phyloP scores from a whole-genome alignment of 2,888 invertebrate genomes.

The Drosophila kambysellisi region DNA sequence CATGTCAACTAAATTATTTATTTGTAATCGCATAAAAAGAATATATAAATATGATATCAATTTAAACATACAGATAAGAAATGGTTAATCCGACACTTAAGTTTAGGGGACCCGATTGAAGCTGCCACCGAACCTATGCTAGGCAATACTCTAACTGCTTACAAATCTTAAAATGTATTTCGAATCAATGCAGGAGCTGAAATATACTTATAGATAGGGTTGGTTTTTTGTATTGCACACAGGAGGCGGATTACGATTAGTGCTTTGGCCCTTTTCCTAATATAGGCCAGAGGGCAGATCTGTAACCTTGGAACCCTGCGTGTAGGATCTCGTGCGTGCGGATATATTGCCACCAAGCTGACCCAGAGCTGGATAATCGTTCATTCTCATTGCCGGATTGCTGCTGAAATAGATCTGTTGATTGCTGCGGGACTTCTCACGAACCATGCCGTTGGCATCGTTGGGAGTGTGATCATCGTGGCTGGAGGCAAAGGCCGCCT shows the following conservation, averaged over 20 bases:
- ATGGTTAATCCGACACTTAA: conserved; percentile 42
- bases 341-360: conserved; percentile 89
- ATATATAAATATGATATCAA: conserved; percentile 43
- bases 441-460: conserved; percentile 87
- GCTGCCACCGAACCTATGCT: conserved; percentile 69
- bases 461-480: conserved; percentile 85
- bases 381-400: conserved; percentile 81
- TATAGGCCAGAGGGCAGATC: conserved; percentile 91
- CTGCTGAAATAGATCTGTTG: conserved; percentile 84
- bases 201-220: conserved; percentile 35
- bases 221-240: conserved; percentile 67
- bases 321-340: conserved; percentile 82
- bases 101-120: conserved; percentile 66
- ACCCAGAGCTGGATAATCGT: conserved; percentile 81
- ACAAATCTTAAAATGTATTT: neutral
- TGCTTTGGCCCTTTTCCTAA: conserved; percentile 77
- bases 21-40: conserved; percentile 25
- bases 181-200: conserved; percentile 10
- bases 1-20: conserved; percentile 39
- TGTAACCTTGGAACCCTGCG: conserved; percentile 88
- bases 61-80: conserved; percentile 2
- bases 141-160: conserved; percentile 23
- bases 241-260: conserved; percentile 36
- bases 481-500: conserved; percentile 84
- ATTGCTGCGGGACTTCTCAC: conserved; percentile 85